Conservation (phyloP, 2,113 vertebrate genomes). For the Oceanodroma tethys region DNA sequence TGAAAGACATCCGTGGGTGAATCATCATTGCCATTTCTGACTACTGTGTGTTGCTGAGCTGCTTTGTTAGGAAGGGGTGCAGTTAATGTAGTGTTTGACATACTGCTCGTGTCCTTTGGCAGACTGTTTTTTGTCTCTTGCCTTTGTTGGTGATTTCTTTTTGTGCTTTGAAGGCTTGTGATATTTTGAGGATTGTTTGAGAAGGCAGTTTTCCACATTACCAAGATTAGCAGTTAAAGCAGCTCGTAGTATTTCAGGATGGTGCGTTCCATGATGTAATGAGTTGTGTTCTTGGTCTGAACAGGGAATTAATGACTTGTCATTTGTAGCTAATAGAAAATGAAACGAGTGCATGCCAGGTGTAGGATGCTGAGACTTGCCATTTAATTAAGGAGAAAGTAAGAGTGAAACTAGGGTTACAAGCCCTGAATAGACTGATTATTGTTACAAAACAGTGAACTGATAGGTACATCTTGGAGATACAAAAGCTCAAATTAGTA, state of each 20-base stretch:
- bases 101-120: rapidly evolving
- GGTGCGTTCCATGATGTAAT: not conserved
- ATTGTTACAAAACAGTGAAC: not conserved
- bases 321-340: not conserved
- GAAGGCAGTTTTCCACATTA: not conserved
- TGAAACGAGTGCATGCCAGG: not conserved
- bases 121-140: not conserved
- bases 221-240: not conserved
- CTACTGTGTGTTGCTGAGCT: not conserved
- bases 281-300: not conserved
- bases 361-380: not conserved
- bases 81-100: not conserved
- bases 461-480: not conserved
- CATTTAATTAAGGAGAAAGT: not conserved
- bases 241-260: not conserved
- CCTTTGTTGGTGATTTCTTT: not conserved
- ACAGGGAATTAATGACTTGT: not conserved
- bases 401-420: not conserved
- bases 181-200: not conserved
- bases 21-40: not conserved
- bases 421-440: not conserved
- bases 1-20: not conserved
- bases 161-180: not conserved
- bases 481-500: not conserved
- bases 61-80: not conserved